These are phyloP conservation scores for Ischnus inquisitorius DNA, from an alignment of 2,888 invertebrate species.

Conservation along the genomic window DNA sequence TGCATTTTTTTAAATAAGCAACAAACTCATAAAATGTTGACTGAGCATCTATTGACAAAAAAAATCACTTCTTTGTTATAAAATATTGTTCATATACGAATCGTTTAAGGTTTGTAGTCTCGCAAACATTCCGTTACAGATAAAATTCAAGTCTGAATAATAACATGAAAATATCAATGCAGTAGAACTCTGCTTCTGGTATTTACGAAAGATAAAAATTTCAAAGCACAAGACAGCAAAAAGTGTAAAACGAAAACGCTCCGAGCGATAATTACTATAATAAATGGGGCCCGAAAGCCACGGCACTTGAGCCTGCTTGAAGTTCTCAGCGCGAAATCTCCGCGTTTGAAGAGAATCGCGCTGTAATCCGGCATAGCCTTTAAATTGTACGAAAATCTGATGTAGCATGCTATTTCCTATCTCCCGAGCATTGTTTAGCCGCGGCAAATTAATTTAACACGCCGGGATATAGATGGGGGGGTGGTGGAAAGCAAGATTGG, in stretches of 20 bases:
- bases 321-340: slow-evolving; percentile 27
- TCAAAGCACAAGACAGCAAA: background rate
- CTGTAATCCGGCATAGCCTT: slow-evolving; percentile 9
- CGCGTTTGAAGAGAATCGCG: background rate
- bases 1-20: too few relatives aligned
- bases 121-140: too few relatives aligned
- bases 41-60: too few relatives aligned
- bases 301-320: background rate
- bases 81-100: too few relatives aligned
- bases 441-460: slow-evolving; percentile 86
- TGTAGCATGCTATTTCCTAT: slow-evolving; percentile 8
- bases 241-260: background rate
- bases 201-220: background rate
- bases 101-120: too few relatives aligned
- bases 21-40: too few relatives aligned
- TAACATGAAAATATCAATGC: background rate
- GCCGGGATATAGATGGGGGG: slow-evolving; percentile 67
- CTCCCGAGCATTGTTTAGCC: slow-evolving; percentile 85
- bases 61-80: too few relatives aligned
- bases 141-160: background rate
- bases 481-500: slow-evolving; percentile 43
- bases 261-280: slow-evolving; percentile 8
- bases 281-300: slow-evolving; percentile 4
- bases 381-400: slow-evolving; percentile 79
- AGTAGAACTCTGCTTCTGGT: background rate